Evolutionary conservation across 2,888 invertebrate species (phyloP).

Genomic region (Thymelicus acteon): DNA sequence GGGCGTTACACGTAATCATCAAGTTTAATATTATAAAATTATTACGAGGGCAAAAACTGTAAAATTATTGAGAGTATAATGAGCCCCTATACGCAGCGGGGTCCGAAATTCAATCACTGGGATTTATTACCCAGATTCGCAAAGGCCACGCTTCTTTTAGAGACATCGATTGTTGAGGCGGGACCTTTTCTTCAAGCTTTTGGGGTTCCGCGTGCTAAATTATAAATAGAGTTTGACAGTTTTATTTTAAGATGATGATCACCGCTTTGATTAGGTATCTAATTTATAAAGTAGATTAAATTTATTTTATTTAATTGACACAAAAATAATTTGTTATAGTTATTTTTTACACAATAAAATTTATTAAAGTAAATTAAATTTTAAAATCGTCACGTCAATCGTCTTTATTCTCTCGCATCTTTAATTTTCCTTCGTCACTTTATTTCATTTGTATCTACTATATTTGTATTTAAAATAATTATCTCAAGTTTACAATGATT

Average conservation of each 20-base stretch:
- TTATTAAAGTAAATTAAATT: no score
- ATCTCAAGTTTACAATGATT: no score
- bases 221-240: background rate
- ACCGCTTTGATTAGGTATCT: no score
- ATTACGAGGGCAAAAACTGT: conserved; percentile 54
- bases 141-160: conserved; percentile 76
- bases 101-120: conserved; percentile 82
- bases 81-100: conserved; percentile 83
- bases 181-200: conserved; percentile 40
- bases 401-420: no score
- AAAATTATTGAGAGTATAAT: conserved; percentile 76
- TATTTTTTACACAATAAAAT: no score
- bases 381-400: no score
- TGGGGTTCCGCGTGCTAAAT: conserved; percentile 15
- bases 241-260: background rate
- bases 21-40: conserved; percentile 41
- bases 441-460: no score
- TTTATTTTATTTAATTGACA: no score
- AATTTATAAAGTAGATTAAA: no score
- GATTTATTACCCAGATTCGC: conserved; percentile 83
- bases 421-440: no score
- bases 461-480: no score
- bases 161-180: conserved; percentile 67
- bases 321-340: no score
- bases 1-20: background rate